Base-by-base conservation (phyloP, 2,888 invertebrate species). In the Lochmaea capreae region DNA sequence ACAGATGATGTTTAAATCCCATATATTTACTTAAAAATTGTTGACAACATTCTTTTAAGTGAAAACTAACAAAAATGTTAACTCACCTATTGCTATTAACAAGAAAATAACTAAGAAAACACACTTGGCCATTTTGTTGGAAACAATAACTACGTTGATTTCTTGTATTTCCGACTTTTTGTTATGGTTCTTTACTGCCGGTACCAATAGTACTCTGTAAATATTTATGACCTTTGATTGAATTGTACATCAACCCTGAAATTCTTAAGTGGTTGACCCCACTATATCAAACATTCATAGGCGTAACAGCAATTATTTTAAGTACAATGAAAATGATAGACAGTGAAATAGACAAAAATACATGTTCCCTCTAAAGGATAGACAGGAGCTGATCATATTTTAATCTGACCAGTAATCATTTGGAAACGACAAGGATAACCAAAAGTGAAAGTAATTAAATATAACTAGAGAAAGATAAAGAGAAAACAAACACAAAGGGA, bases 211-310 rank as follows among this genome's bases (percentile, higher is more conserved):
- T 42, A 11, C 18, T 43, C 16, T 39, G 62, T 43, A 43, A 16
- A 63, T 63, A 63, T 63, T 63, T n/a, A 63, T 43, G 62, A 59
- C 33, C 62, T 63, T 63, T 43, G 62, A 63, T 63, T 43, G 42
- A 43, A 43, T 43, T 63, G 39, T 39, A 39, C 62, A 63, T 63
- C 42, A 11, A 63, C 18, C 43, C 43, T 39, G 43, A 63, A 63
- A 63, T 63, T 63, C 39, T 54, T 16, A 54, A 54, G 18, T 16
- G 18, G 16, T 63, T 63, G 62, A 63, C 39, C 62, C 43, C 43
- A 16, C 62, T 16, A 63, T 12, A 11, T 62, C 11, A 39, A 63
- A 42, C 43, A 63, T n/a, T 4, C 62, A 63, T 63, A 16, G 43
- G 62, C 62, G 62, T 63, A 39, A 39, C 61, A 2, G 16, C n/a